phyloP scores from a whole-genome alignment of 2,797 vertebrate genomes.

The Kryptolebias ocellatus region DNA sequence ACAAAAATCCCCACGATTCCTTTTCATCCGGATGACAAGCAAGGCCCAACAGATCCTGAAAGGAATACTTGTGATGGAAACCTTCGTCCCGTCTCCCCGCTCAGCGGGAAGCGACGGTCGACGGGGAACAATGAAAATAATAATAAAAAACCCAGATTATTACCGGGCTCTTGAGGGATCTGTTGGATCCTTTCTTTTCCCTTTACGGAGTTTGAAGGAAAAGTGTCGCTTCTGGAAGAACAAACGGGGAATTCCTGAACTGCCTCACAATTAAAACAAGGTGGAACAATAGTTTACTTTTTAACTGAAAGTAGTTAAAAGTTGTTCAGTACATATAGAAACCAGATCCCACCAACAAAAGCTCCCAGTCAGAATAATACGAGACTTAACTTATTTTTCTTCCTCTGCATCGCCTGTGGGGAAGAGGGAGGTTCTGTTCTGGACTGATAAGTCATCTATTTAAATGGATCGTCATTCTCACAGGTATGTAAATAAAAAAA shows the following conservation, averaged over 20 bases:
- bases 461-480: slow-evolving; percentile 75
- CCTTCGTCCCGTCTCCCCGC: slow-evolving; percentile 50
- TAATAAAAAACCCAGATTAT: slow-evolving; percentile 52
- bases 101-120: slow-evolving; percentile 51
- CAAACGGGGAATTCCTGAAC: no score
- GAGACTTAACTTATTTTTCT: slow-evolving; percentile 73
- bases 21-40: slow-evolving; percentile 77
- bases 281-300: slow-evolving; percentile 28
- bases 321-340: slow-evolving; percentile 35
- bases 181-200: slow-evolving; percentile 25
- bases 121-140: slow-evolving; percentile 49
- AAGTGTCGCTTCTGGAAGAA: slow-evolving; percentile 26
- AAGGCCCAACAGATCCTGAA: slow-evolving; percentile 73
- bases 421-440: slow-evolving; percentile 72
- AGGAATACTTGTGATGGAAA: slow-evolving; percentile 69
- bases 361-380: slow-evolving; percentile 59
- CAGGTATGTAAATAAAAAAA: slow-evolving; percentile 76
- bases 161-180: slow-evolving; percentile 38
- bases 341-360: slow-evolving; percentile 40
- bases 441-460: slow-evolving; percentile 81
- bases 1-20: slow-evolving; percentile 74
- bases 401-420: slow-evolving; percentile 66
- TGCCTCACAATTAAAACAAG: no score
- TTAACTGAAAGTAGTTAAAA: slow-evolving; percentile 44
- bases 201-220: slow-evolving; percentile 21